Percentiles rank a stretch among this genome's conserved stretches.
Evolutionary conservation across 2,888 invertebrate genomes (phyloP).

Genomic region (Lordiphosa fenestrarum): DNA sequence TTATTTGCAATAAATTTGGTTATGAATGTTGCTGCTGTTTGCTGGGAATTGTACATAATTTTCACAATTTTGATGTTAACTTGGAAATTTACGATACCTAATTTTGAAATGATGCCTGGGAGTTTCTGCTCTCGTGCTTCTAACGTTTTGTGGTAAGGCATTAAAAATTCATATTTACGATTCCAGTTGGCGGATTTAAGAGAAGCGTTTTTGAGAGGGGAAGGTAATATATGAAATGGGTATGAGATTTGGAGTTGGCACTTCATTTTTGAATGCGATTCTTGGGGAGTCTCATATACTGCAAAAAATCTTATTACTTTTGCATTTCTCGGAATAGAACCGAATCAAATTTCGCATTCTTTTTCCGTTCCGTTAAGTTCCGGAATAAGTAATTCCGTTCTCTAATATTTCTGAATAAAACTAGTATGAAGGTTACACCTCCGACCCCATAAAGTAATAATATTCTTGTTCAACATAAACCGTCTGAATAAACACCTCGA

Average conservation of each 20-base stretch:
- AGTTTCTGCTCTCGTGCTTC: slow-evolving; percentile 16
- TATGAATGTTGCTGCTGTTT: slow-evolving; percentile 73
- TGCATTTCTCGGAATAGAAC: no score
- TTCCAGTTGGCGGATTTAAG: slow-evolving; percentile 25
- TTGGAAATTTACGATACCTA: slow-evolving; percentile 75
- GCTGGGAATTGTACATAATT: slow-evolving; percentile 72
- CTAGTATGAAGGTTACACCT: no score
- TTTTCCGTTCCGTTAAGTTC: no score
- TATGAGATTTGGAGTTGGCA: not conserved
- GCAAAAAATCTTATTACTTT: no score
- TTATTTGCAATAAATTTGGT: slow-evolving; percentile 79
- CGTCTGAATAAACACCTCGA: no score
- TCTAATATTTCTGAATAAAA: no score
- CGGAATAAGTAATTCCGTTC: no score
- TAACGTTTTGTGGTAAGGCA: slow-evolving; percentile 38
- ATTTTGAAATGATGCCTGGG: slow-evolving; percentile 69
- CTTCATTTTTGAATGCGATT: slow-evolving; percentile 1
- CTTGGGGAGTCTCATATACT: no score
- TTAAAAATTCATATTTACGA: slow-evolving; percentile 59
- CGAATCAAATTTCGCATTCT: no score
- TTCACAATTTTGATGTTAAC: slow-evolving; percentile 78
- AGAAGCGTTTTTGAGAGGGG: slow-evolving; percentile 3
- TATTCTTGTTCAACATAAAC: no score
- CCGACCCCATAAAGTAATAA: no score
- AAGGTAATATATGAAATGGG: no score